These are phyloP conservation scores for Apostichopus japonicus DNA, from an alignment of 35 echinoderm and acorn worm species.

Conservation along the genomic window DNA sequence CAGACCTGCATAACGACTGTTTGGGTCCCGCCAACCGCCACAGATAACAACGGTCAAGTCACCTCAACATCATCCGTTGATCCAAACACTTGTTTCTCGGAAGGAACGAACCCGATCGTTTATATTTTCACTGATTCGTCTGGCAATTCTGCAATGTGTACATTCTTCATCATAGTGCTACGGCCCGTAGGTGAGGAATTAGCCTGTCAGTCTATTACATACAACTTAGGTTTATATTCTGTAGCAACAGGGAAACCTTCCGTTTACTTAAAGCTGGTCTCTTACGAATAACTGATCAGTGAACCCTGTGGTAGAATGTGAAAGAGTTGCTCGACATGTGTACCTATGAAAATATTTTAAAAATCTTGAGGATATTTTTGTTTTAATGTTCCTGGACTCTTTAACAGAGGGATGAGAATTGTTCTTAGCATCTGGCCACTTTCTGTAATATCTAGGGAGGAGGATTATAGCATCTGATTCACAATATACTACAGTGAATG, in stretches of 20 bases:
- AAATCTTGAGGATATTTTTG: too few relatives aligned
- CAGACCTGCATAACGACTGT: not conserved
- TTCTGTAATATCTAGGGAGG: too few relatives aligned
- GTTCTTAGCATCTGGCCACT: too few relatives aligned
- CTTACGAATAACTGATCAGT: too few relatives aligned
- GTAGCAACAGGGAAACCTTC: not conserved
- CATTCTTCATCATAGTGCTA: slow-evolving; percentile 17
- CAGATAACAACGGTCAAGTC: not conserved
- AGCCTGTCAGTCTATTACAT: not conserved
- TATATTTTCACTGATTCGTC: slow-evolving; percentile 16
- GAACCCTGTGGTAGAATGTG: too few relatives aligned
- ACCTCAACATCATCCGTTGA: not conserved
- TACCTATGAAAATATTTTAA: too few relatives aligned
- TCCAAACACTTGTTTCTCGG: slow-evolving; percentile 12
- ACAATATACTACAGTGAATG: too few relatives aligned
- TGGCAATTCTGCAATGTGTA: slow-evolving; percentile 7
- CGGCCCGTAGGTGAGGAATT: not conserved
- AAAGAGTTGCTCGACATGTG: too few relatives aligned
- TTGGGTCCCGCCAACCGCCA: slow-evolving; percentile 11
- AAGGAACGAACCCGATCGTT: not conserved
- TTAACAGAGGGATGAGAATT: too few relatives aligned
- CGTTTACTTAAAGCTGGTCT: not conserved
- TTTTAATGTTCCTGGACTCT: too few relatives aligned
- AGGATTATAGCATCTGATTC: too few relatives aligned
- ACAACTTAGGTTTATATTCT: not conserved